Percentiles rank a stretch among this genome's conserved stretches.
Evolutionary conservation across 2,797 vertebrate genomes (phyloP).

Genomic region (Merluccius polli): DNA sequence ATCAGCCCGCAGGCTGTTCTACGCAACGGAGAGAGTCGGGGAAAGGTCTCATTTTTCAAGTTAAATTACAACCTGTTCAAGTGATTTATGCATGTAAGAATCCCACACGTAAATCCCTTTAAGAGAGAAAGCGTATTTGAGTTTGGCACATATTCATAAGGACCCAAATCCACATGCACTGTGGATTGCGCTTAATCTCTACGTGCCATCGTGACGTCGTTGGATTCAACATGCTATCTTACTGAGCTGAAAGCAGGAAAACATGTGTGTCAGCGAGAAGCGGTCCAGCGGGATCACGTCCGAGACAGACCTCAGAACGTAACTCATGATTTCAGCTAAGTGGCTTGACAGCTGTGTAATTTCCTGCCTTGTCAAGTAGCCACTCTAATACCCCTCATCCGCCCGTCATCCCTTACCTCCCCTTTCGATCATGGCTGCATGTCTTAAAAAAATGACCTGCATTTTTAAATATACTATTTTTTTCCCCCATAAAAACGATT

Average conservation of each 20-base stretch:
- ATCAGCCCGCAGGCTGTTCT: too few relatives aligned
- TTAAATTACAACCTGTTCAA: too few relatives aligned
- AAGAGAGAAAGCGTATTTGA: too few relatives aligned
- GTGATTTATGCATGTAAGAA: too few relatives aligned
- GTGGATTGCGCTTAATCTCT: neutral
- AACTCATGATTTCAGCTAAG: slow-evolving; percentile 50
- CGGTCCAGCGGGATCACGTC: slow-evolving; percentile 45
- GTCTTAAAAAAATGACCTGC: slow-evolving; percentile 27
- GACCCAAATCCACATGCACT: neutral
- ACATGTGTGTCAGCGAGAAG: slow-evolving; percentile 55
- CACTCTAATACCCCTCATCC: slow-evolving; percentile 39
- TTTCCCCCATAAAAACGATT: too few relatives aligned
- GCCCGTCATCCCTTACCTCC: slow-evolving; percentile 30
- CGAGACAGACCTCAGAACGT: slow-evolving; percentile 38
- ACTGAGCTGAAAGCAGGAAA: slow-evolving; percentile 30
- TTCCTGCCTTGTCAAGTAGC: slow-evolving; percentile 55
- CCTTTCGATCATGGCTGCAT: slow-evolving; percentile 14
- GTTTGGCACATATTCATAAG: neutral
- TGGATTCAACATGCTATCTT: neutral
- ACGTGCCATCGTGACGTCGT: neutral
- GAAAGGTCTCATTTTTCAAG: too few relatives aligned
- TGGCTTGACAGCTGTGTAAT: slow-evolving; percentile 52
- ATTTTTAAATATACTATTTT: neutral
- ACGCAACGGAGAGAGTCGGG: too few relatives aligned
- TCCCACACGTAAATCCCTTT: too few relatives aligned